phyloP scores from a whole-genome alignment of 2,888 invertebrate species.

The Lasioglossum calceatum region DNA sequence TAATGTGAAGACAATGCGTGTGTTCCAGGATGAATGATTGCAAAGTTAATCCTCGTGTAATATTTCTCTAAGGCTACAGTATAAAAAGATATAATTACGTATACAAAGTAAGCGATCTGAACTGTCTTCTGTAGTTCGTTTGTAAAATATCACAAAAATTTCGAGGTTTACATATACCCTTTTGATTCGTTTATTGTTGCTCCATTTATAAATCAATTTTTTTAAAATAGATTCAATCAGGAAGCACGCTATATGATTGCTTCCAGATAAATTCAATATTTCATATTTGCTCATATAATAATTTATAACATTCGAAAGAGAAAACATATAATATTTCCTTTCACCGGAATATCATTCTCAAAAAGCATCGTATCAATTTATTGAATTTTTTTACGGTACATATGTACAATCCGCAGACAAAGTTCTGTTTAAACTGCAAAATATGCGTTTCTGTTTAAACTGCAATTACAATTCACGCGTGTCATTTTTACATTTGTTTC shows the following conservation, averaged over 20 bases:
- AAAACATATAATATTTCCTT: background rate
- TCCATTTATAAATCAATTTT: background rate
- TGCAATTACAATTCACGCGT: background rate
- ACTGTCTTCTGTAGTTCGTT: background rate
- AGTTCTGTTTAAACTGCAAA: background rate
- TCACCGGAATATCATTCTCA: background rate
- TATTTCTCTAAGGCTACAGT: slow-evolving; percentile 25
- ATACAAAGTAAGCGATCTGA: slow-evolving; percentile 32
- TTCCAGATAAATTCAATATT: background rate
- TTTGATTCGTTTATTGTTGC: background rate
- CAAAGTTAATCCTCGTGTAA: slow-evolving; percentile 22
- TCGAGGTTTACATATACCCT: background rate
- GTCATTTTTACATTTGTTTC: background rate
- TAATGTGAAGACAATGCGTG: slow-evolving; percentile 13
- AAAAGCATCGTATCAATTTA: slow-evolving; percentile 7
- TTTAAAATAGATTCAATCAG: background rate
- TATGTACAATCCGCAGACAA: slow-evolving; percentile 30
- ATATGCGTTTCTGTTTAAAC: background rate
- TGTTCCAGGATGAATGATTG: slow-evolving; percentile 20
- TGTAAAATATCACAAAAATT: slow-evolving; percentile 7
- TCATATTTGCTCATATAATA: background rate
- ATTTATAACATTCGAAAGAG: background rate
- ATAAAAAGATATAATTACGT: slow-evolving; percentile 53
- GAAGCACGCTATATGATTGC: background rate
- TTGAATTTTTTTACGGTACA: slow-evolving; percentile 32